Evolutionary conservation across 2,113 vertebrate genomes (phyloP).

Genomic region (Leptosomus discolor): DNA sequence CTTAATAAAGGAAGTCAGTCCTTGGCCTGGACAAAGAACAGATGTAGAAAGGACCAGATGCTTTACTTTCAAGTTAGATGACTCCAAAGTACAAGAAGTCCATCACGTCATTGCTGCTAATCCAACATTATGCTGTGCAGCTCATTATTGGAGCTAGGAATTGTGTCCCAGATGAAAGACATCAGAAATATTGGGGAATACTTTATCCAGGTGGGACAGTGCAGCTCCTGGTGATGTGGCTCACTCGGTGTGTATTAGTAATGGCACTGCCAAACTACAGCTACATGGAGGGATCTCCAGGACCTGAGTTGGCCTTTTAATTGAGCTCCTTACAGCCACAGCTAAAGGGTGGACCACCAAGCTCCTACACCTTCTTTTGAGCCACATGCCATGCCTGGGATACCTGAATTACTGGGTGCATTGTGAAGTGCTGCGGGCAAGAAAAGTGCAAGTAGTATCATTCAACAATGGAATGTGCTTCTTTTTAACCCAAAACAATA

Average conservation of each 20-base stretch:
- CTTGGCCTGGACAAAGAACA: background rate
- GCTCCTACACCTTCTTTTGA: background rate
- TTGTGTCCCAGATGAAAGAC: background rate
- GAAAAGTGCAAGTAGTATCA: background rate
- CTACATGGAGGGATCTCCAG: background rate
- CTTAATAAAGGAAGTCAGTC: background rate
- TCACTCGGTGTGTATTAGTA: background rate
- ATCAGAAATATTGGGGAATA: background rate
- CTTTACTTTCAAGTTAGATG: background rate
- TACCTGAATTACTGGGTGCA: background rate
- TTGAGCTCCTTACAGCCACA: background rate
- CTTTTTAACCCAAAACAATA: slow-evolving; percentile 42
- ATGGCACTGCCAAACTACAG: background rate
- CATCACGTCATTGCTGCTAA: background rate
- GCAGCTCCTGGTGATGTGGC: background rate
- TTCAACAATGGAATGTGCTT: slow-evolving; percentile 28
- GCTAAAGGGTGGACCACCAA: background rate
- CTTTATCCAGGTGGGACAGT: background rate
- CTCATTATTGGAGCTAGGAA: background rate
- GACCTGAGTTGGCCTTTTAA: background rate
- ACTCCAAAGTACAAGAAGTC: background rate
- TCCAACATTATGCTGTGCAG: background rate
- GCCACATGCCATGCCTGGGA: background rate
- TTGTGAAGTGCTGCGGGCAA: background rate
- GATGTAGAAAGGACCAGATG: background rate